These are phyloP conservation scores for Orchestes rusci DNA, from an alignment of 2,888 invertebrate species.

Conservation along the genomic window DNA sequence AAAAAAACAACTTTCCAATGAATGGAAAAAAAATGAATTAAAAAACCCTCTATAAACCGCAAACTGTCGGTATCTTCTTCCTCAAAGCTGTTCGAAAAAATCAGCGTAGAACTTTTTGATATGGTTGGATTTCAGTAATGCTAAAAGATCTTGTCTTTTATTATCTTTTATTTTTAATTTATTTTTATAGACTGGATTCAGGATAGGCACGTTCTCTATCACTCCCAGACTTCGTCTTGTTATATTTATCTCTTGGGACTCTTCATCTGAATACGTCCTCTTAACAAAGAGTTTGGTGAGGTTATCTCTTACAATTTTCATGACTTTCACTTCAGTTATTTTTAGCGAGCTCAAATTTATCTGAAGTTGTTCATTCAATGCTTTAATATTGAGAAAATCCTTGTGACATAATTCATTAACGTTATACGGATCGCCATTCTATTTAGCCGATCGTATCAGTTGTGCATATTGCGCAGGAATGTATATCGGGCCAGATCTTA, in stretches of 20 bases:
- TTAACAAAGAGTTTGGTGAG: conserved; percentile 3
- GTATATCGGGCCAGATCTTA: conserved; percentile 24
- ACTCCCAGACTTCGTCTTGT: conserved; percentile 2
- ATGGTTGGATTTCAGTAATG: conserved; percentile 3
- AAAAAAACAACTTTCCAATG: too few relatives aligned
- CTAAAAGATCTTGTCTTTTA: conserved; percentile 5
- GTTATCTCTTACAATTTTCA: conserved; percentile 3
- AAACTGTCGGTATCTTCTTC: too few relatives aligned
- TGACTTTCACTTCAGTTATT: conserved; percentile 5
- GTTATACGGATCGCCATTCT: conserved; percentile 14
- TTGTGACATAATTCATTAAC: neutral
- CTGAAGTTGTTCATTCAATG: conserved; percentile 6
- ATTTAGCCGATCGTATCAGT: conserved; percentile 22
- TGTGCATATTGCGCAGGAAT: conserved; percentile 17
- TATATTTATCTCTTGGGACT: conserved; percentile 8
- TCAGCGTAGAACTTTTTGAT: conserved; percentile 8
- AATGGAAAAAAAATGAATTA: too few relatives aligned
- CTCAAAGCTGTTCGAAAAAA: conserved; percentile 7
- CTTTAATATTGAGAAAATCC: conserved; percentile 2
- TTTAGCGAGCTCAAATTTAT: conserved; percentile 6
- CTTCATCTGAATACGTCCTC: conserved; percentile 1
- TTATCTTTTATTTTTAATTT: conserved; percentile 6
- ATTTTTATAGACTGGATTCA: conserved; percentile 7
- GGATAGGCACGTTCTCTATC: conserved; percentile 1
- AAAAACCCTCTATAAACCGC: too few relatives aligned